Percentiles rank a stretch among this genome's conserved stretches.
These are phyloP conservation scores for Trachymyrmex septentrionalis DNA, from an alignment of 1,140 invertebrate species.

Conservation along the genomic window DNA sequence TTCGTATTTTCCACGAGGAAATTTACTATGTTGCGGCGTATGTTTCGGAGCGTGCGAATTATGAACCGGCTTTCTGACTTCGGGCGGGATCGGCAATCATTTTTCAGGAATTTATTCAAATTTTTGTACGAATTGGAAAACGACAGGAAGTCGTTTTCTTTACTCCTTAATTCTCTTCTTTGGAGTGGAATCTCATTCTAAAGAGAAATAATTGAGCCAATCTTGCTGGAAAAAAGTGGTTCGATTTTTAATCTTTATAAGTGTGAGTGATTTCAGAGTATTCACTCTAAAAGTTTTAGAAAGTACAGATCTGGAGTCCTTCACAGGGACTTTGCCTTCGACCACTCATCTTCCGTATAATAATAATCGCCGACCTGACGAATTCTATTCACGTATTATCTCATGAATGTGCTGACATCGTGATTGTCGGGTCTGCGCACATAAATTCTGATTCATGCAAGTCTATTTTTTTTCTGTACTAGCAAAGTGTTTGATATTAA, in stretches of 20 bases:
- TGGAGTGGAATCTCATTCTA: too few relatives aligned
- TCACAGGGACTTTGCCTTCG: background rate
- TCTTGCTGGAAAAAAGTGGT: background rate
- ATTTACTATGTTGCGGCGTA: background rate
- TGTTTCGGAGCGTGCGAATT: background rate
- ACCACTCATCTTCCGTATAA: conserved; percentile 12
- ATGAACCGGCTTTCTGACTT: background rate
- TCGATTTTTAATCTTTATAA: too few relatives aligned
- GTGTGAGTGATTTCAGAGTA: too few relatives aligned
- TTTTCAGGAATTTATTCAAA: background rate
- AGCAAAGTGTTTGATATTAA: background rate
- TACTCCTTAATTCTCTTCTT: too few relatives aligned
- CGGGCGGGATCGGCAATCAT: background rate
- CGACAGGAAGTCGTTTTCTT: too few relatives aligned
- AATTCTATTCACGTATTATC: conserved; percentile 34
- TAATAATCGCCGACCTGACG: background rate
- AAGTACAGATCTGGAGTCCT: background rate
- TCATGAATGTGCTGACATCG: background rate
- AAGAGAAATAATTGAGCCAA: too few relatives aligned
- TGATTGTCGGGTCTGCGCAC: background rate
- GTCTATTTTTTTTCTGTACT: background rate
- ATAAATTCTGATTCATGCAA: conserved; percentile 3
- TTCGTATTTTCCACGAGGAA: background rate
- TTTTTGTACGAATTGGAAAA: too few relatives aligned
- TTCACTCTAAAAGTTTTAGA: too few relatives aligned